Base-by-base conservation (phyloP, 1,140 invertebrate genomes). In the Drosophila quadrilineata region DNA sequence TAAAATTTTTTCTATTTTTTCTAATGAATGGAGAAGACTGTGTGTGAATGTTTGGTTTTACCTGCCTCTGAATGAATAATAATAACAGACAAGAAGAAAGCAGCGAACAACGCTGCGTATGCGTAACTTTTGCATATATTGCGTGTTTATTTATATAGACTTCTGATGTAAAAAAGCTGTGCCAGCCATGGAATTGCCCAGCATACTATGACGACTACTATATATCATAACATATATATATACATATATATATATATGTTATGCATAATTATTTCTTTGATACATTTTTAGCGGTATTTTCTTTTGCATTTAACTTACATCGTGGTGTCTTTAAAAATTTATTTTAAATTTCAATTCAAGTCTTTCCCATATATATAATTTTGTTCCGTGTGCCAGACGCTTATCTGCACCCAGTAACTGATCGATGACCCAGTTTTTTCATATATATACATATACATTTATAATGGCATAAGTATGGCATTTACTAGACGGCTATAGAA, bases 1-100 rank as follows among this genome's bases (percentile, higher is more conserved):
- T 22, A 2, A 45, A 14, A 12, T 17, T 2, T 43, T 21, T 38
- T 41, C 19, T 63, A 19, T 16, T 21, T 73, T 84, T 77, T 84
- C 73, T 73, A 84, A 82, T 73, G 77, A 82, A 82, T 82, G 73
- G 76, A 73, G 38, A 52, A 26, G 45, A 46, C 41, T 16, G 49
- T 41, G 36, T n/a, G 22, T 36, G 43, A 41, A 40, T 24, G 43
- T 54, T 17, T 28, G 56, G 28, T 14, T 41, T 50, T 48, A 65
- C 62, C 62, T 60, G 24, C 12, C 38, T 46, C 21, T 82, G 52
- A 71, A 71, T 75, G 75, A 75, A 38, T 75, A 66, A 41, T 82
- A 75, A 68, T 68, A 75, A 24, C 26, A 33, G 21, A 3, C 24
- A 12, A 28, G 22, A 49, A 21, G 22, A 26, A 68, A 58, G 40